Evolutionary conservation across 2,113 vertebrate species (phyloP), one percentile per base, ranked within the genome.

Genomic region (Erpornis zantholeuca): DNA sequence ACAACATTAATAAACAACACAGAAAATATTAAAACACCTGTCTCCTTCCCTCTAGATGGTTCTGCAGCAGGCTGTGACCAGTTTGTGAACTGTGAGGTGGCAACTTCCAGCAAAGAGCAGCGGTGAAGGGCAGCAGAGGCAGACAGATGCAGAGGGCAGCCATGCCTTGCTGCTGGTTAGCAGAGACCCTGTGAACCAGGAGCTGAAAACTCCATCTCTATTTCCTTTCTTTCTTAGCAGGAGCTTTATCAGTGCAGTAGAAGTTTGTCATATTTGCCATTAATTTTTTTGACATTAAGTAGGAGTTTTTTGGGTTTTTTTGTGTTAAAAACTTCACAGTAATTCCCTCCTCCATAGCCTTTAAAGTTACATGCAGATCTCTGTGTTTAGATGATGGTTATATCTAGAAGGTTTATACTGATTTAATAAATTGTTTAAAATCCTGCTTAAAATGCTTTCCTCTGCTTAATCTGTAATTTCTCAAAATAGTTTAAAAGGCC

Each of bases 391-490:
- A 31, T 54, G 35, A 25, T 64, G 17, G 47, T 52, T 91, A 44
- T 56, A 92, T 89, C 12, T n/a, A 60, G 35, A 63, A 71, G 9
- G 40, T 60, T 91, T 86, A 84, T 52, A 35, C 22, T 64, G 18
- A 42, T 92, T 75, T 33, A 91, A 79, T 33, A 87, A 87, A 65
- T 40, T 6, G 36, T 54, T 89, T 91, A 57, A 94, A 88, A 86
- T 65, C 28, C 12, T 83, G 38, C 12, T 92, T 86, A 73, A 93
- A 85, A 71, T 85, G 77, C 21, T 88, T 94, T 90, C 16, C 28
- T 84, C 33, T 82, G 12, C 59, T 88, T 88, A 82, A 92, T 80
- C 54, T 88, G 45, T 80, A 88, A 50, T 93, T 93, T 92, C 93
- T 61, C 71, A 92, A 92, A 96, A 90, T 49, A 94, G 28, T 86